phyloP scores from a whole-genome alignment of 2,113 vertebrate species.

The Vulpes lagopus region DNA sequence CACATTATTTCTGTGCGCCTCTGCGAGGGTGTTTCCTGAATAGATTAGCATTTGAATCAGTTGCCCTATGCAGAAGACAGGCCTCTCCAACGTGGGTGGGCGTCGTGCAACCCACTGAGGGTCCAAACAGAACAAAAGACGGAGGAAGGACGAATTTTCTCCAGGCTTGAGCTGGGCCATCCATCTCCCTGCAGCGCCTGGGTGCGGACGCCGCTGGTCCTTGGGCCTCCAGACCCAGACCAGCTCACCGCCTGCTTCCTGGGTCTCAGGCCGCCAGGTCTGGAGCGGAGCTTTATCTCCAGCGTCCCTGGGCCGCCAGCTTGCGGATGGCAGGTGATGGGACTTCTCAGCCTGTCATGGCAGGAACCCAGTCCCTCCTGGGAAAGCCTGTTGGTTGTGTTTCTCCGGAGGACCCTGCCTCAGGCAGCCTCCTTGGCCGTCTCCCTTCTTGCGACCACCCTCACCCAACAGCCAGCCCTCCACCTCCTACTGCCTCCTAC shows the following conservation, averaged over 20 bases:
- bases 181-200: neutral
- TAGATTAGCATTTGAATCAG: neutral
- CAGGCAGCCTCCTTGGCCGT: too few relatives aligned
- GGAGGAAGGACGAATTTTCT: neutral
- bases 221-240: too few relatives aligned
- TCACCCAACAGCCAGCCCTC: neutral
- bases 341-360: accelerated
- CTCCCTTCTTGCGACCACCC: neutral
- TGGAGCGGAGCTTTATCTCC: accelerated
- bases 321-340: neutral
- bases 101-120: neutral
- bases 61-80: neutral
- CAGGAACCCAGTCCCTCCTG: neutral
- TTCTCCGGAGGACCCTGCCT: neutral
- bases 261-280: neutral
- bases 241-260: neutral
- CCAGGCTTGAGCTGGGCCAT: neutral
- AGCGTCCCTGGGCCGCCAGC: neutral
- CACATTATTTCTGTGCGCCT: neutral
- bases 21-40: neutral
- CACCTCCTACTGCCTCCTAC: accelerated
- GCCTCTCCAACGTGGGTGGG: neutral
- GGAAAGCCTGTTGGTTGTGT: neutral
- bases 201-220: accelerated
- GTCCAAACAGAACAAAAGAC: neutral